A percentile compares a stretch with the other conserved stretches of the same genome.
Evolutionary conservation across 2,888 invertebrate species (phyloP).

Genomic region (Esperia sulphurella): DNA sequence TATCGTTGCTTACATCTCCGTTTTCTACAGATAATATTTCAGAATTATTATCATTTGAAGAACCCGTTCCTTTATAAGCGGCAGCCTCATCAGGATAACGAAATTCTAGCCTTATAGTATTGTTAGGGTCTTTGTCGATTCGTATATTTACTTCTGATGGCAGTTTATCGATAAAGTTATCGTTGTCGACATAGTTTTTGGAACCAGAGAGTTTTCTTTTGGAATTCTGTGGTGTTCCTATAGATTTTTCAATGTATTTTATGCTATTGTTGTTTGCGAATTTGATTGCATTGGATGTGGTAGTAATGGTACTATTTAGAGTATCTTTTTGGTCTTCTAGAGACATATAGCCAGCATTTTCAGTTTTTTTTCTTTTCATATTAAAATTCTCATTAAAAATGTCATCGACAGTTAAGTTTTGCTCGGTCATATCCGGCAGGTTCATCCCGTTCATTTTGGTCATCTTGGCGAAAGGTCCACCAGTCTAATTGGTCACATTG

Average conservation of each 20-base stretch:
- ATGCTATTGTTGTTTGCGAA: conserved; percentile 43
- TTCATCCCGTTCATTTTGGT: conserved; percentile 63
- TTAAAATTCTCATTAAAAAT: conserved; percentile 55
- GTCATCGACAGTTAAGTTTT: conserved; percentile 51
- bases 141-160: conserved; percentile 52
- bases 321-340: neutral
- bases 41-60: neutral
- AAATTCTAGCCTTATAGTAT: conserved; percentile 53
- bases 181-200: neutral
- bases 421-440: conserved; percentile 52
- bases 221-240: conserved; percentile 30
- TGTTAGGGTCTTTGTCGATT: conserved; percentile 51
- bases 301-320: neutral
- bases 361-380: conserved; percentile 46
- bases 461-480: conserved; percentile 45
- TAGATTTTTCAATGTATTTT: conserved; percentile 28
- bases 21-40: neutral
- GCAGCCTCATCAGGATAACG: conserved; percentile 35
- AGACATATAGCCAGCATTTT: conserved; percentile 29
- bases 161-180: conserved; percentile 18
- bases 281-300: conserved; percentile 17
- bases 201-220: conserved; percentile 23
- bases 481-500: conserved; percentile 74
- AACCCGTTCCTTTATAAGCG: conserved; percentile 8
- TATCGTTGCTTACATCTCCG: conserved; percentile 16